These are phyloP conservation scores for Odontamblyopus rebecca DNA, from an alignment of 2,797 vertebrate genomes.

Conservation along the genomic window DNA sequence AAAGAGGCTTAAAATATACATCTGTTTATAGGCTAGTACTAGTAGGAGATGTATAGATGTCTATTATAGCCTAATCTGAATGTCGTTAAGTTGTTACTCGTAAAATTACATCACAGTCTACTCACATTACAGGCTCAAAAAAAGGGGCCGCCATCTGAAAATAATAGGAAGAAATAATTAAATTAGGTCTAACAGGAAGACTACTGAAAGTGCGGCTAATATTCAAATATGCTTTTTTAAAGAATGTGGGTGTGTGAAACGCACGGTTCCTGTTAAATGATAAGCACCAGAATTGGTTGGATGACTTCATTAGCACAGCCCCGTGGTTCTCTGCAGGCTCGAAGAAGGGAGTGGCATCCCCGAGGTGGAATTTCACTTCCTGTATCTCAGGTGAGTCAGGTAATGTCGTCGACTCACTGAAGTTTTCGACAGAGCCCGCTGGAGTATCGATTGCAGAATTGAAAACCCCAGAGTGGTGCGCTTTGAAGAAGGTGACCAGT, in stretches of 20 bases:
- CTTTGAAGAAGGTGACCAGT: not conserved
- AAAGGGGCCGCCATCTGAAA: too few relatives aligned
- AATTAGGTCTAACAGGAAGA: not conserved
- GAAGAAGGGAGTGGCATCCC: constrained; percentile 65
- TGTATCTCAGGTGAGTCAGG: constrained; percentile 74
- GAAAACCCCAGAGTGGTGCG: not conserved
- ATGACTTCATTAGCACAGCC: not conserved
- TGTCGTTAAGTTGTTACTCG: too few relatives aligned
- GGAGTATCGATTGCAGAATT: not conserved
- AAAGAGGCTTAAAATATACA: too few relatives aligned
- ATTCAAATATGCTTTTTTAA: not conserved
- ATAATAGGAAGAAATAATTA: not conserved
- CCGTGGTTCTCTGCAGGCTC: not conserved
- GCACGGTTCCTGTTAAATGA: not conserved
- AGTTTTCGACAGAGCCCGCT: constrained; percentile 17
- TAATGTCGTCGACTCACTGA: constrained; percentile 21
- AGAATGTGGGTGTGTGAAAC: not conserved
- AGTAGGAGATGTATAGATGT: too few relatives aligned
- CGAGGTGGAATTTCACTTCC: constrained; percentile 83
- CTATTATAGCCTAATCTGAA: too few relatives aligned
- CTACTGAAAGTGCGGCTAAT: not conserved
- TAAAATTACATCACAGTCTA: too few relatives aligned
- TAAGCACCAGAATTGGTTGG: too few relatives aligned
- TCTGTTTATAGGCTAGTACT: too few relatives aligned
- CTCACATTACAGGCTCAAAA: too few relatives aligned